Conservation (phyloP, 2,888 invertebrate genomes). For the Linnaemya tessellans region DNA sequence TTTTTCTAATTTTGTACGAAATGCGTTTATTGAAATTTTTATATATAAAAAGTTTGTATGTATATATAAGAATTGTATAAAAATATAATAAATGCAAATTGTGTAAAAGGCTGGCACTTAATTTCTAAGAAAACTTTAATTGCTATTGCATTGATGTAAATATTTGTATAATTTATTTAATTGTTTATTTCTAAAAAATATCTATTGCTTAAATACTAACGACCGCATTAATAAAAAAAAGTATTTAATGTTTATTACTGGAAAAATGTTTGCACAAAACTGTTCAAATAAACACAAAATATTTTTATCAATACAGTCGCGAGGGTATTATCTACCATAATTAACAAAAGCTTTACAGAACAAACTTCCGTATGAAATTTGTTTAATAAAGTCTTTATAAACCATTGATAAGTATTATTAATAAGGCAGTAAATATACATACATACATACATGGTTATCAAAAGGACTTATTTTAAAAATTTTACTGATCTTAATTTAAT, state of each 20-base stretch:
- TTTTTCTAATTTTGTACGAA: not conserved
- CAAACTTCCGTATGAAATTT: too few species aligned
- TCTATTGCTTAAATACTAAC: not conserved
- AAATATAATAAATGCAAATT: slow-evolving; percentile 47
- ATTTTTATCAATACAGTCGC: too few species aligned
- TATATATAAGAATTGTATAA: slow-evolving; percentile 40
- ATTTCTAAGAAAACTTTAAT: slow-evolving; percentile 25
- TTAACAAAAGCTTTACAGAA: too few species aligned
- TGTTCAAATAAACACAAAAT: too few species aligned
- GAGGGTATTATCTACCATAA: too few species aligned
- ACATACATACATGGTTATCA: not conserved
- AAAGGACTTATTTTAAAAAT: slow-evolving; percentile 11
- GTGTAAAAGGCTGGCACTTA: slow-evolving; percentile 54
- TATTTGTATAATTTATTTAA: slow-evolving; percentile 21
- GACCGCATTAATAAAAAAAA: not conserved
- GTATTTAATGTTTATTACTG: not conserved
- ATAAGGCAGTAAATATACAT: not conserved
- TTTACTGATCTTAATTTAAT: slow-evolving; percentile 39
- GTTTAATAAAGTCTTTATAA: too few species aligned
- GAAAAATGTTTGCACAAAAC: too few species aligned
- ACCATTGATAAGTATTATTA: not conserved
- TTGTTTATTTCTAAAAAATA: not conserved
- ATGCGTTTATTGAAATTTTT: slow-evolving; percentile 13
- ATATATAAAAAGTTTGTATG: not conserved
- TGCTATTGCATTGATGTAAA: slow-evolving; percentile 37